Percentiles rank a stretch among this genome's conserved stretches.
These are phyloP conservation scores for Tetanocera ferruginea DNA, from an alignment of 2,888 invertebrate genomes.

Conservation along the genomic window DNA sequence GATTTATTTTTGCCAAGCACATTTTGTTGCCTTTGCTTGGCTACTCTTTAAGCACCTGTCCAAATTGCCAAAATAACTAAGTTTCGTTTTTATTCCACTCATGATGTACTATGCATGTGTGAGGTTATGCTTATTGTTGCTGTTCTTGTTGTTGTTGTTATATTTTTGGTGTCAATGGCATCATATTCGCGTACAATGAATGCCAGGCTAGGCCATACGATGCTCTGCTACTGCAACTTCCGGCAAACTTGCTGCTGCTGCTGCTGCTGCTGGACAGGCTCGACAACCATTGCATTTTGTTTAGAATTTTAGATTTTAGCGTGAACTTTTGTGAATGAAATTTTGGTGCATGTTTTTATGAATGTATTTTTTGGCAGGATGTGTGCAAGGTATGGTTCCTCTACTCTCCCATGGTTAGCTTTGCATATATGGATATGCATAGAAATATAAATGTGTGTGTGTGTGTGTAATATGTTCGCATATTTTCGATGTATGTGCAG, in stretches of 20 bases:
- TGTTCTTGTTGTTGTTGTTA: no score
- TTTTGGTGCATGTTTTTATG: constrained; percentile 47
- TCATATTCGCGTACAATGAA: background rate
- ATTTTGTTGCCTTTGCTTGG: no score
- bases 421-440: background rate
- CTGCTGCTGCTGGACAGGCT: background rate
- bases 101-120: no score
- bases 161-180: no score
- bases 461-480: background rate
- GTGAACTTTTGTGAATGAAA: constrained; percentile 67
- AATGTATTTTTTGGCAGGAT: background rate
- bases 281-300: constrained; percentile 49
- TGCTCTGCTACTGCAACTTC: background rate
- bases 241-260: background rate
- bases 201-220: background rate
- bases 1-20: no score
- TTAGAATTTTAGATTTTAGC: constrained; percentile 68
- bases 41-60: no score
- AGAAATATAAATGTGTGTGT: background rate
- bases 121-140: no score
- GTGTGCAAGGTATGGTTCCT: background rate
- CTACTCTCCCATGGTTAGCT: background rate
- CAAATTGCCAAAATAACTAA: no score
- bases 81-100: no score
- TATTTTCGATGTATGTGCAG: background rate